Evolutionary conservation across 2,113 vertebrate species (phyloP).

Genomic region (Natator depressus): DNA sequence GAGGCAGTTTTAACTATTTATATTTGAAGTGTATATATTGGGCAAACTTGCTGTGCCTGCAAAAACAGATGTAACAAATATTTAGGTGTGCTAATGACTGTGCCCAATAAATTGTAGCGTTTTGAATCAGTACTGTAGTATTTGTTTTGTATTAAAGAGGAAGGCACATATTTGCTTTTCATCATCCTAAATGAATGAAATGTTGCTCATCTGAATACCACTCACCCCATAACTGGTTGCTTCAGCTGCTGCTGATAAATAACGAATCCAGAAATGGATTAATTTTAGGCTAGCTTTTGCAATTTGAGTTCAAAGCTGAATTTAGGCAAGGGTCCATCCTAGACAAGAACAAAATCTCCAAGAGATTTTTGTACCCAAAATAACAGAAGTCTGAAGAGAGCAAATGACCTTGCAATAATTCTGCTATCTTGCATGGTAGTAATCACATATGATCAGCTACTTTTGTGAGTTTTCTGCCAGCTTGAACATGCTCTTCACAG

Average conservation of each 20-base stretch:
- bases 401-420: conserved; percentile 6
- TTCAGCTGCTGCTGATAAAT: conserved; percentile 66
- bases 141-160: background rate
- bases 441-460: background rate
- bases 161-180: background rate
- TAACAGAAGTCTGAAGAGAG: conserved; percentile 42
- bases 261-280: conserved; percentile 48
- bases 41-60: background rate
- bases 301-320: conserved; percentile 65
- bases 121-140: background rate
- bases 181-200: conserved; percentile 12
- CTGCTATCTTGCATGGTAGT: conserved; percentile 14
- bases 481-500: background rate
- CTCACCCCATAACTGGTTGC: conserved; percentile 15
- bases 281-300: conserved; percentile 54
- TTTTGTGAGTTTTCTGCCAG: conserved; percentile 17
- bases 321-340: conserved; percentile 64
- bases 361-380: conserved; percentile 49
- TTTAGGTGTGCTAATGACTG: background rate
- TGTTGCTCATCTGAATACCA: conserved; percentile 4
- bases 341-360: conserved; percentile 59
- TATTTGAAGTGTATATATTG: background rate
- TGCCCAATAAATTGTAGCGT: background rate
- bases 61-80: background rate
- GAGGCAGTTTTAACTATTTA: background rate